Evolutionary conservation across 2,113 vertebrate genomes (phyloP), one percentile per base, ranked within the genome.

Genomic region (Baryphthengus martii): DNA sequence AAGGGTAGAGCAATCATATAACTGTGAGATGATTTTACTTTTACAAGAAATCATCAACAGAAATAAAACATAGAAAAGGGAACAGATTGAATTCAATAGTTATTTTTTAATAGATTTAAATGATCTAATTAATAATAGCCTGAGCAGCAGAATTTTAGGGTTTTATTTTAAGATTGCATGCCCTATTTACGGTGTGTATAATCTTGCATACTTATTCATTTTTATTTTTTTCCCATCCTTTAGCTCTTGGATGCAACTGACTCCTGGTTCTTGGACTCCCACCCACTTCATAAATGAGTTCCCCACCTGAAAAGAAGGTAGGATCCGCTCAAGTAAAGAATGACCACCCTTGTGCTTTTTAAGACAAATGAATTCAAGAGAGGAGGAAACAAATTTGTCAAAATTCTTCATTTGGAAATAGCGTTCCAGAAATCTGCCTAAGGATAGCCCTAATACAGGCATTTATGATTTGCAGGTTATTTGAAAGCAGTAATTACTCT

Each of bases 31-130:
- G 79, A 93, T 95, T 97, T 97, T 95, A 92, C 84, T 96, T 73
- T 96, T 95, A 86, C 53, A 95, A 93, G 88, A 97, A 98, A 97
- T 96, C 88, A 95, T 96, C 96, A 97, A 96, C 88, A 95, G 96
- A 96, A 88, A 96, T 94, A 97, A 97, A 96, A 71, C 91, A 90
- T 23, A 94, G 81, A 95, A 89, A 96, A 96, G 75, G 42, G 75
- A 95, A 85, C 47, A 89, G 70, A 93, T 94, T 97, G 87, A 96
- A 96, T 91, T 96, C 59, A 78, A 63, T 75, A 94, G 81, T 84
- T 96, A 83, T 90, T 95, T 97, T 97, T 91, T 82, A 97, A 96
- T 96, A 92, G 96, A 92, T 76, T 91, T 96, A 96, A 97, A 96
- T 96, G 26, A 95, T 92, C 73, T 97, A 97, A 98, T 97, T 97